Base-by-base conservation (phyloP, 1,140 invertebrate genomes). In the Anagrus nilaparvatae region DNA sequence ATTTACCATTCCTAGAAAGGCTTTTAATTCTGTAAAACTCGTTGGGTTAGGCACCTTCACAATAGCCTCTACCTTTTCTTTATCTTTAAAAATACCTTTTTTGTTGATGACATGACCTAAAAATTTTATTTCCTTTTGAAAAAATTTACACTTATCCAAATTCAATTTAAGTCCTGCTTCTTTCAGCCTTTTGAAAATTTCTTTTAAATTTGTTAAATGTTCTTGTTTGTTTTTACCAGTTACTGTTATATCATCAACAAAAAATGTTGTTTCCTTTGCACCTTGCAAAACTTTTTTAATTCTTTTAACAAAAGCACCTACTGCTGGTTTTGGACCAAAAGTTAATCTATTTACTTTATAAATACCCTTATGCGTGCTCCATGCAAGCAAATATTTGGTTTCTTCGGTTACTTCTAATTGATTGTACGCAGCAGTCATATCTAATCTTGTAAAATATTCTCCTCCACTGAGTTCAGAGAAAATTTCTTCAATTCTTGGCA, bases 1-100 rank as follows among this genome's bases (percentile, higher is more conserved):
- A 39, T 65, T 66, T 2, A 69, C 35, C n/a, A 65, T 36, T 1
- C 63, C 67, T 6, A 63, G 17, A 45, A 61, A 67, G 7, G 51
- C 36, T 27, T 54, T 45, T 5, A 69, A 27, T 43, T 63, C 40
- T n/a, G 49, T 47, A 16, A 56, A 36, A 39, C 64, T 53, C 20
- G 12, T 40, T 3, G 67, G 61, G 36, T 19, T 38, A 12, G 55
- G 51, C 3, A 63, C 56, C 0, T 63, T 46, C 3, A 41, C 17
- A 16, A 71, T 67, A 6, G 62, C 58, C 4, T 56, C 27, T 5
- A 65, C 41, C 50, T 64, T 68, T 1, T 49, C 45, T 17, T 40
- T 38, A 44, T 60, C 50, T 14, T 36, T 30, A 47, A 37, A 3
- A 24, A 54, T 40, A 5, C 58, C 60, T 9, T 50, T 20, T 2